Base-by-base conservation (phyloP, 2,797 vertebrate species). In the Chelidonichthys spinosus region DNA sequence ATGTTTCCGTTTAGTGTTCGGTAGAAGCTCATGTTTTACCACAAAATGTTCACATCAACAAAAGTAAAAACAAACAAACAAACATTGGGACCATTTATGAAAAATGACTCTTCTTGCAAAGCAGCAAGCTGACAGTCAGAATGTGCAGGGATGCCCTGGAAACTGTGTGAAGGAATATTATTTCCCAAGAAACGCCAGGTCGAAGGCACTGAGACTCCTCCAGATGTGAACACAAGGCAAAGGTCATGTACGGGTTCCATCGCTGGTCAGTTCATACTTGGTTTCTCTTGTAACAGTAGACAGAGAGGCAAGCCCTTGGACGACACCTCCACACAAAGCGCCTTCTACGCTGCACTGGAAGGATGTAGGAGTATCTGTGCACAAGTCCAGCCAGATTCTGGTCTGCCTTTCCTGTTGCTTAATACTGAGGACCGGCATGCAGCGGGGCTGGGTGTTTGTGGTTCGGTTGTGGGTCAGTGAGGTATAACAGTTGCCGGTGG, bases 171-270 rank as follows among this genome's bases (percentile, higher is more conserved):
- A 46, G 62, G 53, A 54, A 17, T 6, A 43, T 63, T 25, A 40
- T 61, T 46, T 36, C 60, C 46, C n/a, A 50, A 47, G 54, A 56
- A 42, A 66, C 70, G 32, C 71, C 79, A 79, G 63, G 62, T 62
- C 62, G 71, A 93, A 93, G 92, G 91, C 91, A 93, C 92, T 80
- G 67, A 72, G 67, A 72, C 75, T 83, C 37, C 76, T 74, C 72
- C 69, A 78, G 60, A 52, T 35, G 14, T 14, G 32, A 71, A 46
- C 52, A 56, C 62, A 78, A 76, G 73, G 53, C 55, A 61, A 59
- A 69, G 55, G 25, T 25, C 25, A 62, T 25, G 54, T 25, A 25
- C 25, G 25, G 25, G 25, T 25, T 25, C 25, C 25, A 64, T 40
- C 0, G 17, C 36, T 62, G 56, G 40, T 88, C 65, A 59, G 50